phyloP scores from a whole-genome alignment of 2,797 vertebrate genomes.

The Arctocebus calabarensis region DNA sequence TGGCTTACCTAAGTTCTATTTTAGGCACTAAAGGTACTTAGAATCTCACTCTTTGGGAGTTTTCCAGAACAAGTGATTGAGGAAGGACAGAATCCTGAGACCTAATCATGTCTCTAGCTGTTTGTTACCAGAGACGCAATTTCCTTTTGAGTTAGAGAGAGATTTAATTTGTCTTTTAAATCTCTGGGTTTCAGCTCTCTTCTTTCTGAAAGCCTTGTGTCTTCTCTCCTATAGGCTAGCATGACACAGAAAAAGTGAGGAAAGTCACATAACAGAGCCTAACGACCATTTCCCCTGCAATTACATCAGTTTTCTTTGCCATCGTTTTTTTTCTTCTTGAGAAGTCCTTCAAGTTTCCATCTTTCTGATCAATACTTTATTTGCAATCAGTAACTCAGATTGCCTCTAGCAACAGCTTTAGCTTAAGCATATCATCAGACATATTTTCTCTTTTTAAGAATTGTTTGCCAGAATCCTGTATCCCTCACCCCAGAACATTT shows the following conservation, averaged over 20 bases:
- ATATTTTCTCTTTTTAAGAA: constrained; percentile 60
- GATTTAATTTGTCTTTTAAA: not conserved
- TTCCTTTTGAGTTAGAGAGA: not conserved
- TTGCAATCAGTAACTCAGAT: constrained; percentile 28
- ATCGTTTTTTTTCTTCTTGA: not conserved
- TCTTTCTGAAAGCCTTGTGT: not conserved
- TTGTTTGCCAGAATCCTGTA: constrained; percentile 36
- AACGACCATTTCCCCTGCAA: not conserved
- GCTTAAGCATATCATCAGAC: not conserved
- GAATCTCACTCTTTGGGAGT: not conserved
- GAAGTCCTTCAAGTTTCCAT: constrained; percentile 42
- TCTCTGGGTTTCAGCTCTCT: not conserved
- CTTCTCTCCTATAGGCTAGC: not conserved
- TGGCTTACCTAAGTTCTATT: not conserved
- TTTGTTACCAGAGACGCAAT: not conserved
- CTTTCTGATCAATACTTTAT: constrained; percentile 66
- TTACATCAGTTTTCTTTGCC: not conserved
- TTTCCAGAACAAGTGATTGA: not conserved
- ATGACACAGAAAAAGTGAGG: not conserved
- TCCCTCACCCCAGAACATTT: constrained; percentile 39
- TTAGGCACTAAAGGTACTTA: not conserved
- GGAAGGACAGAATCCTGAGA: not conserved
- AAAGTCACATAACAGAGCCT: not conserved
- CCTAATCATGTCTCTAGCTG: not conserved
- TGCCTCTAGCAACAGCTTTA: constrained; percentile 53